These are phyloP conservation scores for Chamaea fasciata DNA, from an alignment of 2,113 vertebrate genomes.

Conservation along the genomic window DNA sequence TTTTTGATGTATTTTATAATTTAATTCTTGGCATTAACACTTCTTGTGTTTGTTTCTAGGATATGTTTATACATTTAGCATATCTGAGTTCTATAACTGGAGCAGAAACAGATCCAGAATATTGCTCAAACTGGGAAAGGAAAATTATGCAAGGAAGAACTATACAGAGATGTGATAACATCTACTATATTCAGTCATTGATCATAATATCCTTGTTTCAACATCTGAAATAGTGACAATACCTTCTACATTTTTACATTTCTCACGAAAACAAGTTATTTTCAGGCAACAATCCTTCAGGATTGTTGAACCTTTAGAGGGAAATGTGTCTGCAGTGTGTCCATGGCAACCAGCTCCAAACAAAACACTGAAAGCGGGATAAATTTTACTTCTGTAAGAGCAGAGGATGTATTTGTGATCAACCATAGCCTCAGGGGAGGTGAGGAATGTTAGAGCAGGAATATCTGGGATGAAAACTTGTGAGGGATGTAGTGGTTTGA, in stretches of 20 bases:
- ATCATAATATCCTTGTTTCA: not conserved
- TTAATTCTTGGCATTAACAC: not conserved
- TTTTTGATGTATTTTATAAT: not conserved
- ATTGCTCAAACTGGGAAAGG: not conserved
- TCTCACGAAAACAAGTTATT: not conserved
- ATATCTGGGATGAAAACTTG: not conserved
- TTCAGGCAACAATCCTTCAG: not conserved
- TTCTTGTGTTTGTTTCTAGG: not conserved
- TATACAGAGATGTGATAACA: not conserved
- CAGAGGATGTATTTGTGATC: not conserved
- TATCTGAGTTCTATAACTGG: not conserved
- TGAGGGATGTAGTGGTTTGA: too few relatives aligned
- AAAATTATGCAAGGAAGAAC: not conserved
- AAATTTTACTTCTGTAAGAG: not conserved
- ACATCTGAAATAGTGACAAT: not conserved
- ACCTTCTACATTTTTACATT: not conserved
- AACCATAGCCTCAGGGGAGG: not conserved
- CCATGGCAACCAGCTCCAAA: not conserved
- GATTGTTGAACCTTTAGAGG: not conserved
- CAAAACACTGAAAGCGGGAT: not conserved
- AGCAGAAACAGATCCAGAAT: not conserved
- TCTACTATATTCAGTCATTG: not conserved
- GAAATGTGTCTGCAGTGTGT: not conserved
- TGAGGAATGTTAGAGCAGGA: not conserved
- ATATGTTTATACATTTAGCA: not conserved